These are phyloP conservation scores for Petromus typicus DNA, from an alignment of 2,113 vertebrate species.

Conservation along the genomic window DNA sequence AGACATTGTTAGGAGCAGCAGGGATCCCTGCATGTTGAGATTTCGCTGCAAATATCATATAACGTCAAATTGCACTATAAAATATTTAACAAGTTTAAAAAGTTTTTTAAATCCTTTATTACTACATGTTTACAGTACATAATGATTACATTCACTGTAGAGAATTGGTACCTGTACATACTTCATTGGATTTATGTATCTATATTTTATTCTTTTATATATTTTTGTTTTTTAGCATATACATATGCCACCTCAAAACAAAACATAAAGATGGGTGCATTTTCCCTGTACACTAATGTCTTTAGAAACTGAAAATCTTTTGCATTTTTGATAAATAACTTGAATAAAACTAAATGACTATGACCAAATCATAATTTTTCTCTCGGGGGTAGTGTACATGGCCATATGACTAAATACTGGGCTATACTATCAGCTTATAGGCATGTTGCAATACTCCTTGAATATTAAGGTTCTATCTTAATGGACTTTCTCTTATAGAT, in stretches of 20 bases:
- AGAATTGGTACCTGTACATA: not conserved
- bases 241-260: not conserved
- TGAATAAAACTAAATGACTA: not conserved
- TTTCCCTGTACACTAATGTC: not conserved
- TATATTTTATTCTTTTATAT: not conserved
- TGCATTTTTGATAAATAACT: not conserved
- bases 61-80: not conserved
- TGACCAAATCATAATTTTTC: not conserved
- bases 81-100: not conserved
- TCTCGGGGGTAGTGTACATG: not conserved
- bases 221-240: not conserved
- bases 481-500: not conserved
- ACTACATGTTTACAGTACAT: not conserved
- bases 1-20: too few relatives aligned
- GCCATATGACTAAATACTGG: not conserved
- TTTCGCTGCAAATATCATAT: not conserved
- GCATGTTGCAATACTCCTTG: too few relatives aligned
- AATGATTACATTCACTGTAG: not conserved
- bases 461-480: not conserved
- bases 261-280: not conserved
- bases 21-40: too few relatives aligned
- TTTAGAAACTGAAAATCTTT: not conserved
- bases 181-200: not conserved
- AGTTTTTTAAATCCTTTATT: not conserved
- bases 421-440: not conserved